Conservation (phyloP, 2,797 vertebrate genomes). For the Setipinna tenuifilis region DNA sequence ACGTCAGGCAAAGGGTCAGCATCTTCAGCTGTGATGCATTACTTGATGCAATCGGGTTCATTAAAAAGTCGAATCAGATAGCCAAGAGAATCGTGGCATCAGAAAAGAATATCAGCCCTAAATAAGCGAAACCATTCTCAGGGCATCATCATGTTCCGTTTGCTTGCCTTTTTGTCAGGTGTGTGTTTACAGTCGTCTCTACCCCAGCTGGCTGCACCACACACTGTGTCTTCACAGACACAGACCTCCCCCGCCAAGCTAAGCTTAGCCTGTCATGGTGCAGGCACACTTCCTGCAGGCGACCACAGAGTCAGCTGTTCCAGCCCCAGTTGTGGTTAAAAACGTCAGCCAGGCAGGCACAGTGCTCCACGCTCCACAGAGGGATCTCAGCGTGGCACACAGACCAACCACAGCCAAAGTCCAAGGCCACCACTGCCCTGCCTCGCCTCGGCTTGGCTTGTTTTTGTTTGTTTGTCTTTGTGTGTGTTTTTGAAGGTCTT, state of each 20-base stretch:
- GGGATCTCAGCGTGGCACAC: background rate
- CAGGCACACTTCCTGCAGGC: background rate
- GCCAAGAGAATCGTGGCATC: slow-evolving; percentile 61
- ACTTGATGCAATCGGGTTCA: background rate
- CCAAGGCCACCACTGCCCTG: background rate
- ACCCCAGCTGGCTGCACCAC: background rate
- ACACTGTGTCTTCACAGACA: background rate
- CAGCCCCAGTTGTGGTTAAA: background rate
- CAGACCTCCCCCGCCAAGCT: background rate
- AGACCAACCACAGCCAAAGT: background rate
- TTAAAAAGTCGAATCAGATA: slow-evolving; percentile 51
- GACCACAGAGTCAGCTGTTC: background rate
- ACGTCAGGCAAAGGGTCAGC: no score
- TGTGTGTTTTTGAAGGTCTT: background rate
- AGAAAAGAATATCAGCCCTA: slow-evolving; percentile 55
- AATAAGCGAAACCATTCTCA: slow-evolving; percentile 55
- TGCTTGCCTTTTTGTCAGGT: background rate
- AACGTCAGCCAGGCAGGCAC: background rate
- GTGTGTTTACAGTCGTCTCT: background rate
- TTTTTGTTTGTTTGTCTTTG: background rate
- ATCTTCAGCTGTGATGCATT: no score
- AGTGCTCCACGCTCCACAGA: background rate
- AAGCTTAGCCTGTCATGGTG: background rate
- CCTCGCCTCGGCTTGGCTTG: background rate
- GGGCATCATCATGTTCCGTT: slow-evolving; percentile 52